Evolutionary conservation across 2,113 vertebrate species (phyloP), one percentile per base, ranked within the genome.

Genomic region (Melanostigma gelatinosum): DNA sequence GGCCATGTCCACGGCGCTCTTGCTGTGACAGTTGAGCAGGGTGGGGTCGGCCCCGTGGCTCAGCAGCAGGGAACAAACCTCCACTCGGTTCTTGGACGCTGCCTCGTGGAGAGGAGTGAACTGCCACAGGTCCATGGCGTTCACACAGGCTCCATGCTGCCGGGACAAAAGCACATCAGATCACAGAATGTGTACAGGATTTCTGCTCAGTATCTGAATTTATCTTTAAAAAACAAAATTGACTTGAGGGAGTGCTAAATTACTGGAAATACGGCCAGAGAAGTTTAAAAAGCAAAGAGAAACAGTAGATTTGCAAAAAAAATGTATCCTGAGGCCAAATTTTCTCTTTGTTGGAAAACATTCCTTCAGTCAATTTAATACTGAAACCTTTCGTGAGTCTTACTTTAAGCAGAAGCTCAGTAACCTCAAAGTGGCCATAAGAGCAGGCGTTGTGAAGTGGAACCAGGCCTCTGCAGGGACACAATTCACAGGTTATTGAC

Each of bases 371-470:
- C 61, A 65, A 24, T 46, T 66, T 48, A 16, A 70, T n/a, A n/a
- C 5, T n/a, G 10, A 58, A 62, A 64, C 40, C 29, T 36, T 29
- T 13, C 1, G 18, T 3, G 4, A 0, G 38, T 73, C 94, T 94
- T 94, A 99, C 98, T 95, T 99, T 99, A 22, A 99, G 94, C 77
- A 99, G 94, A 70, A 99, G 94, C 90, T 99, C 98, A 10, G 98
- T 99, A 87, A 99, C 98, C 88, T 99, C 98, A 32, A 97, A 99
- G 94, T 99, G 98, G 79, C 98, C 98, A 34, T 99, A 99, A 0
- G 98, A 99, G 76, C 98, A 99, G 22, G 98, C 98, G n/a, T 99
- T 99, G 93, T 99, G 98, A 88, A 99, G 96, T 90, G 98, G 98
- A 77, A 99, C 98, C 62, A 99, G 95, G 77, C 98, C 98, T 42